These are phyloP conservation scores for Aporophyla nigra DNA, from an alignment of 2,888 invertebrate genomes.

Conservation along the genomic window DNA sequence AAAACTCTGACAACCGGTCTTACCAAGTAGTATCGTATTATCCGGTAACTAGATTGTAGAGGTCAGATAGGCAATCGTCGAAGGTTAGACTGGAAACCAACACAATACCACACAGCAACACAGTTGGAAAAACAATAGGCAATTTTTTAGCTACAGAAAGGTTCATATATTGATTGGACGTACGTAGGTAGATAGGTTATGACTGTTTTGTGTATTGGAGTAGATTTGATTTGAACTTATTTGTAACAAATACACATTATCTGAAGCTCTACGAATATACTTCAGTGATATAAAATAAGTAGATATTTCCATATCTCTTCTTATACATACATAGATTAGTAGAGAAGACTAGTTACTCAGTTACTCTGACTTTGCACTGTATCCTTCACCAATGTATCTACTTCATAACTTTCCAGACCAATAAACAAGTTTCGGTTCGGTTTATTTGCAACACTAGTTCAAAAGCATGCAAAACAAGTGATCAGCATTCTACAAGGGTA, in stretches of 20 bases:
- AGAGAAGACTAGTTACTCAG: neutral
- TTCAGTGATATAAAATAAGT: neutral
- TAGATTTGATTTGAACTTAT: neutral
- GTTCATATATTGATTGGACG: neutral
- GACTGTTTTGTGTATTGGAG: neutral
- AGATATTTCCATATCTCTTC: neutral
- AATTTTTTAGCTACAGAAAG: neutral
- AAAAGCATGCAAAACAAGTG: conserved; percentile 57
- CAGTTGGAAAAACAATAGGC: neutral
- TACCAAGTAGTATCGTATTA: no score
- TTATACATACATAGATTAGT: neutral
- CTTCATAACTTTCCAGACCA: neutral
- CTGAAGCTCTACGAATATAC: neutral
- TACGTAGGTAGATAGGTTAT: neutral
- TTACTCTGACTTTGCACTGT: neutral
- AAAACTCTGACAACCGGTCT: no score
- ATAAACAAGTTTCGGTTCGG: neutral
- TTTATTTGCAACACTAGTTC: conserved; percentile 28
- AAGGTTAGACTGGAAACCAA: no score
- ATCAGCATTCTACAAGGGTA: conserved; percentile 52
- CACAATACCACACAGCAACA: no score
- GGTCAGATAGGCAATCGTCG: no score
- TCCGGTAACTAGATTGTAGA: no score
- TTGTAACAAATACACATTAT: neutral
- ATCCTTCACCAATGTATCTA: neutral